These are phyloP conservation scores for Habrosyne pyritoides DNA, from an alignment of 2,888 invertebrate genomes.

Conservation along the genomic window DNA sequence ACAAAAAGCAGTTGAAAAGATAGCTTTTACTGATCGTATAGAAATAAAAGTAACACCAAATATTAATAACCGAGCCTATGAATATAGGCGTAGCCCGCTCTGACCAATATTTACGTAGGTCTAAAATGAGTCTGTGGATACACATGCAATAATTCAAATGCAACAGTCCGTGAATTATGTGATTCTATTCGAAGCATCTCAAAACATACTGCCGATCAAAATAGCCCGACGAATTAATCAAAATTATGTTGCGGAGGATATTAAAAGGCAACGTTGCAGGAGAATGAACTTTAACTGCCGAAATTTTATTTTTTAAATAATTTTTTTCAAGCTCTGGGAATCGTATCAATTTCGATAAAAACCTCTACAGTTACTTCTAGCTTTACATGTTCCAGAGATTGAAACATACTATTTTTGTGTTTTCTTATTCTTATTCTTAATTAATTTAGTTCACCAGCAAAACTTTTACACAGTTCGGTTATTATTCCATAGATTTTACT, in stretches of 20 bases:
- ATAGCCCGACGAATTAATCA: slow-evolving; percentile 25
- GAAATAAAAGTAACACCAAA: slow-evolving; percentile 35
- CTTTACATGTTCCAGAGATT: too few species aligned
- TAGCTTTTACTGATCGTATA: too few species aligned
- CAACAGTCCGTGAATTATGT: slow-evolving; percentile 36
- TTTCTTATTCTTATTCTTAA: not conserved
- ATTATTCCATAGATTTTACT: too few species aligned
- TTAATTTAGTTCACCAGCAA: too few species aligned
- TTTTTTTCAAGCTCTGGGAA: not conserved
- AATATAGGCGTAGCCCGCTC: not conserved
- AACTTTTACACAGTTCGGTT: too few species aligned
- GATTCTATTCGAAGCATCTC: slow-evolving; percentile 51
- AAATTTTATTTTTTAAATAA: not conserved
- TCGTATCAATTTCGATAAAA: not conserved
- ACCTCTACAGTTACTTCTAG: not conserved
- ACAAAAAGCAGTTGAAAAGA: too few species aligned
- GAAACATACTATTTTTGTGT: too few species aligned
- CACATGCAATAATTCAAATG: slow-evolving; percentile 46
- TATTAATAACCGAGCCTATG: not conserved
- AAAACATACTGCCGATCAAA: slow-evolving; percentile 56
- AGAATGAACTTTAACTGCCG: not conserved
- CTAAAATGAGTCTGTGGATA: slow-evolving; percentile 27
- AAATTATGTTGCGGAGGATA: not conserved
- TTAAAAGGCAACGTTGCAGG: not conserved
- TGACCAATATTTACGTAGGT: slow-evolving; percentile 34